phyloP scores from a whole-genome alignment of 2,888 invertebrate species.

The Acronicta leporina region DNA sequence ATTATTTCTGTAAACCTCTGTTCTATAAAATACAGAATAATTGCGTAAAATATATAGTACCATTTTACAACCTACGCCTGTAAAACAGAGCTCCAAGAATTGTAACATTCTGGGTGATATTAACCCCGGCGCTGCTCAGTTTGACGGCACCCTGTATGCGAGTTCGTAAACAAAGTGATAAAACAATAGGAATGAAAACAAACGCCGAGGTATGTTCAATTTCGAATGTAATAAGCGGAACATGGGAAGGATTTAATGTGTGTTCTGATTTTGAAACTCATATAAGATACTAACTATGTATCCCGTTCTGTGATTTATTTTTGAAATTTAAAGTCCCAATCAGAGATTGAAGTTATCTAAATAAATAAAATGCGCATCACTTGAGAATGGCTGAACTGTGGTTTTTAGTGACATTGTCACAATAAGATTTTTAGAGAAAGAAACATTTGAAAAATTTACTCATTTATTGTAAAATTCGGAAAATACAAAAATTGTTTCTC shows the following conservation, averaged over 20 bases:
- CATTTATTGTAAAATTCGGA: no score
- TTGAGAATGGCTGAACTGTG: no score
- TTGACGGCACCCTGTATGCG: conserved; percentile 26
- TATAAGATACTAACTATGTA: conserved; percentile 7
- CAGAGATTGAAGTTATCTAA: no score
- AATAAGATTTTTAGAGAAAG: no score
- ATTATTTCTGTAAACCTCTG: no score
- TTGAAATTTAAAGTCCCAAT: no score
- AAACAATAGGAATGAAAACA: conserved; percentile 47
- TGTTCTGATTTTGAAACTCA: conserved; percentile 32
- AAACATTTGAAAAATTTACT: no score
- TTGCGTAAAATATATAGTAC: conserved; percentile 13
- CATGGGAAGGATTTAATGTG: conserved; percentile 39
- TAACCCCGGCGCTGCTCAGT: conserved; percentile 26
- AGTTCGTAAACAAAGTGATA: conserved; percentile 51
- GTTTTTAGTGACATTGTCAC: no score
- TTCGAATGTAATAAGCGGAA: conserved; percentile 48
- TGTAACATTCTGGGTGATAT: conserved; percentile 21
- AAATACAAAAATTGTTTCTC: no score
- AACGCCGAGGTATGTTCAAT: conserved; percentile 45
- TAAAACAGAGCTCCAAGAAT: conserved; percentile 13
- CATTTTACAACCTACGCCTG: conserved; percentile 17
- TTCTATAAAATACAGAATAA: neutral
- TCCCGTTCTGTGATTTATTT: no score
- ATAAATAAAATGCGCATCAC: no score